phyloP scores from a whole-genome alignment of 1,140 invertebrate species.

The Nomia melanderi region DNA sequence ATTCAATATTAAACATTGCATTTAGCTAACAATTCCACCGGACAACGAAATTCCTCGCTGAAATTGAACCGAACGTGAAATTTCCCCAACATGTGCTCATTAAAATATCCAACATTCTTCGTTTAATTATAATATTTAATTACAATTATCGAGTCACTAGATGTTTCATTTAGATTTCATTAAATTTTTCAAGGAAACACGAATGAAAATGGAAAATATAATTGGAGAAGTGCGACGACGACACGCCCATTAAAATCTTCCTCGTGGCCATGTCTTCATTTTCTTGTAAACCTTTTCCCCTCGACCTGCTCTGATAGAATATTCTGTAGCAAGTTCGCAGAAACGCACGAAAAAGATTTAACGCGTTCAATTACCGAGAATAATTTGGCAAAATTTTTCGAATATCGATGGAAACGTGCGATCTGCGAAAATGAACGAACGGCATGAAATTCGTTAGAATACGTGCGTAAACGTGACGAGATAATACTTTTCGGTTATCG shows the following conservation, averaged over 20 bases:
- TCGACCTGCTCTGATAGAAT: too few species aligned
- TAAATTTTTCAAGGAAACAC: too few species aligned
- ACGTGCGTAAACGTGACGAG: background rate
- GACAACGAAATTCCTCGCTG: background rate
- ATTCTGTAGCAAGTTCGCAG: too few species aligned
- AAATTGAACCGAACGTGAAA: background rate
- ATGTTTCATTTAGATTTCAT: too few species aligned
- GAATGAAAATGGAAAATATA: background rate
- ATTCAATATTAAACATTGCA: too few species aligned
- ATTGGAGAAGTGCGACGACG: background rate
- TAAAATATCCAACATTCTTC: too few species aligned
- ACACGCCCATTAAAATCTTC: constrained; percentile 18
- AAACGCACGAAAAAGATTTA: background rate
- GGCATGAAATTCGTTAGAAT: too few species aligned
- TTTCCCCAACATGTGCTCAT: too few species aligned
- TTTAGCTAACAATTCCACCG: background rate
- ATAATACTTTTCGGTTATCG: background rate
- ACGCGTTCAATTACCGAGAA: background rate
- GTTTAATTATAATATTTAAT: too few species aligned
- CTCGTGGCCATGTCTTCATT: background rate
- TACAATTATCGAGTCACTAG: too few species aligned
- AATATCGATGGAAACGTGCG: too few species aligned
- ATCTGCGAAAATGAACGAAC: background rate
- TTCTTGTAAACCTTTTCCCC: background rate
- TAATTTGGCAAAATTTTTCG: background rate